phyloP scores from a whole-genome alignment of 2,797 vertebrate species.

The Forpus xanthops region DNA sequence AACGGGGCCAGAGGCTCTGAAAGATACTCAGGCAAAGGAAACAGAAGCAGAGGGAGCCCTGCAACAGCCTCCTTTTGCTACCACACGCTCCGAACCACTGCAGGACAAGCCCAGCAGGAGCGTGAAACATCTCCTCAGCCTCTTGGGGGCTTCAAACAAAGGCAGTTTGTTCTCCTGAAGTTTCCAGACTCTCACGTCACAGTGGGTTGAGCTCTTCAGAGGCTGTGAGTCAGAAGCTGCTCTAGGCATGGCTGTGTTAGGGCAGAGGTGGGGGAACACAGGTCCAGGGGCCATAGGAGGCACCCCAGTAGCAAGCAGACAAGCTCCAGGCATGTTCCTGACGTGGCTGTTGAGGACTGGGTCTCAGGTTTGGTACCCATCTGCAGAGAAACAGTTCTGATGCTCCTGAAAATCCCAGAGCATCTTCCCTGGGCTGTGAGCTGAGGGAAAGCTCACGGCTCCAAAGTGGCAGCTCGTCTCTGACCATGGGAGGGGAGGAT shows the following conservation, averaged over 20 bases:
- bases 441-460: accelerated
- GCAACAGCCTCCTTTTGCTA: neutral
- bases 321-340: neutral
- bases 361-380: neutral
- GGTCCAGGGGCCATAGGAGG: neutral
- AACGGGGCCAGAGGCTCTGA: neutral
- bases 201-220: accelerated
- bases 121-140: neutral
- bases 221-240: neutral
- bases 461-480: accelerated
- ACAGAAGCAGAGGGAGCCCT: neutral
- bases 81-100: neutral
- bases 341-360: neutral
- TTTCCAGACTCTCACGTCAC: neutral
- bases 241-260: neutral
- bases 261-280: neutral
- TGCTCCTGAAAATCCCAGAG: neutral
- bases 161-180: neutral
- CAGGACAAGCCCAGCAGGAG: neutral
- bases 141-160: neutral
- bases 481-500: neutral
- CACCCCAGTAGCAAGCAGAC: accelerated
- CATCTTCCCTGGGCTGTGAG: neutral
- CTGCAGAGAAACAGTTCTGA: neutral
- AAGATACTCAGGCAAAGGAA: neutral